These are phyloP conservation scores for Druon quercuslanigerum DNA, from an alignment of 1,140 invertebrate species.

Conservation along the genomic window DNA sequence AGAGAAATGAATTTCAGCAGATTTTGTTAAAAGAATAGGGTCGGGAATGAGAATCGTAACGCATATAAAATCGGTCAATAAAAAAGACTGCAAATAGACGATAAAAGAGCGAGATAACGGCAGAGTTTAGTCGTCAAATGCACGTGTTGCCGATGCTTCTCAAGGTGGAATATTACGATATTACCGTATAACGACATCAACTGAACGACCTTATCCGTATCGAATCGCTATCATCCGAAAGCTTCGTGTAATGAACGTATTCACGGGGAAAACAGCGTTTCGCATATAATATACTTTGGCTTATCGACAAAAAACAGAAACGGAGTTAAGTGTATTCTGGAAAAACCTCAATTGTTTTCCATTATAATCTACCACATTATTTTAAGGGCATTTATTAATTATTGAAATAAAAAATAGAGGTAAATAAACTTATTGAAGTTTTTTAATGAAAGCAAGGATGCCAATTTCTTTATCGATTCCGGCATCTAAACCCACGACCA, in stretches of 20 bases:
- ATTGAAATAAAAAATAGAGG: not conserved
- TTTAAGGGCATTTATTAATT: no score
- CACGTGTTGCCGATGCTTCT: conserved; percentile 17
- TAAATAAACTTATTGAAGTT: no score
- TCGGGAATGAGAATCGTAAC: not conserved
- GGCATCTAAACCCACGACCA: conserved; percentile 8
- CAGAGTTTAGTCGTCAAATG: conserved; percentile 25
- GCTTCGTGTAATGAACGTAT: conserved; percentile 16
- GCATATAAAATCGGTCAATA: conserved; percentile 1
- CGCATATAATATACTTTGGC: conserved; percentile 15
- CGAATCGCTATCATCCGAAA: conserved; percentile 16
- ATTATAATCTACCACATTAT: no score
- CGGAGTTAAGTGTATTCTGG: not conserved
- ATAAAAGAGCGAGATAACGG: conserved; percentile 7
- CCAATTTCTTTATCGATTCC: not conserved
- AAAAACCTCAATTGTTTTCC: not conserved
- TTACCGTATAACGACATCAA: conserved; percentile 20
- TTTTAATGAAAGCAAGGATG: no score
- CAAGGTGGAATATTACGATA: conserved; percentile 24
- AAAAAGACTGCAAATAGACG: conserved; percentile 4
- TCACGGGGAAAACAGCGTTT: not conserved
- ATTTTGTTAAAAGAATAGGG: not conserved
- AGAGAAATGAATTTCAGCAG: not conserved
- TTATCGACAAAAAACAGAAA: not conserved
- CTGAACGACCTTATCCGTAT: conserved; percentile 18